A percentile compares a stretch with the other conserved stretches of the same genome.
Evolutionary conservation across 2,888 invertebrate species (phyloP).

Genomic region (Sminthurinus aureus): DNA sequence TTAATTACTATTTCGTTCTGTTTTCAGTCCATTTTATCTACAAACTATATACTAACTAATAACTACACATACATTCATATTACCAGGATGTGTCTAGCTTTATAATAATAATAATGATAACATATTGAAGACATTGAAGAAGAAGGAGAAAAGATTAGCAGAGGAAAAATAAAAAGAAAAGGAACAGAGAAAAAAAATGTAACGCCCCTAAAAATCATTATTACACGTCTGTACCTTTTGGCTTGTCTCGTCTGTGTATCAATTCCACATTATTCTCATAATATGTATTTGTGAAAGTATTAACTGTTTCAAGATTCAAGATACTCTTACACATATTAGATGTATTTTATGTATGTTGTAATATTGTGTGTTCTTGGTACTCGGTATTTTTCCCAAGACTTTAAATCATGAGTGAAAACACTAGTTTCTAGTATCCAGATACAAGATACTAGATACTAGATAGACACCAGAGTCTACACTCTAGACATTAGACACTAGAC

Average conservation of each 20-base stretch:
- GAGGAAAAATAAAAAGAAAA: constrained; percentile 4
- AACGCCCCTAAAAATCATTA: constrained; percentile 39
- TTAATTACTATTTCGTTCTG: neutral
- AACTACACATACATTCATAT: neutral
- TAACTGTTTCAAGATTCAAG: too few relatives aligned
- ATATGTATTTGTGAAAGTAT: too few relatives aligned
- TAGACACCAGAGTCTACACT: neutral
- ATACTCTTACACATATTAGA: neutral
- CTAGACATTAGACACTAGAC: neutral
- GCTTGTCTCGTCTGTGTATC: constrained; percentile 14
- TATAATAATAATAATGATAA: neutral
- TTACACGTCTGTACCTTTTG: constrained; percentile 20
- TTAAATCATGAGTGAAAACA: constrained; percentile 26
- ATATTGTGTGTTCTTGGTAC: neutral
- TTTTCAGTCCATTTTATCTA: neutral
- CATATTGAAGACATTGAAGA: neutral
- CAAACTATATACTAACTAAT: neutral
- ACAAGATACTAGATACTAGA: constrained; percentile 12
- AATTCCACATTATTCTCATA: neutral
- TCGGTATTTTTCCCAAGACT: neutral
- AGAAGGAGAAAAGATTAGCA: neutral
- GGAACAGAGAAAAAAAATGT: neutral
- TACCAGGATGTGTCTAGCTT: neutral
- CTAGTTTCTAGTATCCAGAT: neutral
- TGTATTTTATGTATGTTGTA: neutral